These are phyloP conservation scores for Polymixis lichenea DNA, from an alignment of 2,888 invertebrate genomes.

Conservation along the genomic window DNA sequence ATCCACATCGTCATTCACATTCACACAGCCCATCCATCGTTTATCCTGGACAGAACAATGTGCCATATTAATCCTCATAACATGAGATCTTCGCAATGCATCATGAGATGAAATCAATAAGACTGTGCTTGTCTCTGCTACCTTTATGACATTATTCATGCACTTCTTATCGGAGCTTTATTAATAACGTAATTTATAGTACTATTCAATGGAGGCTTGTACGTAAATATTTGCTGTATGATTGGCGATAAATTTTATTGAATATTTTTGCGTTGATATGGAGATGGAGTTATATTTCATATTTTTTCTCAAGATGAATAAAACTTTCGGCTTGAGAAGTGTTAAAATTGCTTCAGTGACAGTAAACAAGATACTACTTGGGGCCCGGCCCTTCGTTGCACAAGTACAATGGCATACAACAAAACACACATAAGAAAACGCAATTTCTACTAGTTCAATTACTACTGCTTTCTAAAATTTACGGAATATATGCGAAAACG, in stretches of 20 bases:
- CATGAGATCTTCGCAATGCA: constrained; percentile 40
- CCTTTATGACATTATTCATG: constrained; percentile 48
- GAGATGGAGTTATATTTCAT: constrained; percentile 8
- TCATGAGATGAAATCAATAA: constrained; percentile 48
- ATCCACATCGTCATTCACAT: too few species aligned
- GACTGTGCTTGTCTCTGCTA: constrained; percentile 40
- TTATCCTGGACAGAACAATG: constrained; percentile 42
- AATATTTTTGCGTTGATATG: constrained; percentile 24
- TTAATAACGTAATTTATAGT: constrained; percentile 58
- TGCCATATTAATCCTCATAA: constrained; percentile 40
- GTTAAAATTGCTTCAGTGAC: neutral
- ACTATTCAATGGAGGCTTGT: constrained; percentile 45
- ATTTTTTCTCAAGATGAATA: neutral
- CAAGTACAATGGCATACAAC: too few species aligned
- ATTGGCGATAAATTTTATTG: constrained; percentile 41
- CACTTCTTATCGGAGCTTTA: constrained; percentile 56
- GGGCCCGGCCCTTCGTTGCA: too few species aligned
- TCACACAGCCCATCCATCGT: constrained; percentile 19
- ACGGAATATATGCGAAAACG: neutral
- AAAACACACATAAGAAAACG: too few species aligned
- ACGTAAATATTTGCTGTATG: constrained; percentile 49
- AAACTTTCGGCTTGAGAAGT: neutral
- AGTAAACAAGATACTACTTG: neutral
- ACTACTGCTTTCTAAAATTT: neutral
- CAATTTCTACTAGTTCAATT: neutral